Conservation (phyloP, 2,888 invertebrate species). For the Pheosia gnoma region DNA sequence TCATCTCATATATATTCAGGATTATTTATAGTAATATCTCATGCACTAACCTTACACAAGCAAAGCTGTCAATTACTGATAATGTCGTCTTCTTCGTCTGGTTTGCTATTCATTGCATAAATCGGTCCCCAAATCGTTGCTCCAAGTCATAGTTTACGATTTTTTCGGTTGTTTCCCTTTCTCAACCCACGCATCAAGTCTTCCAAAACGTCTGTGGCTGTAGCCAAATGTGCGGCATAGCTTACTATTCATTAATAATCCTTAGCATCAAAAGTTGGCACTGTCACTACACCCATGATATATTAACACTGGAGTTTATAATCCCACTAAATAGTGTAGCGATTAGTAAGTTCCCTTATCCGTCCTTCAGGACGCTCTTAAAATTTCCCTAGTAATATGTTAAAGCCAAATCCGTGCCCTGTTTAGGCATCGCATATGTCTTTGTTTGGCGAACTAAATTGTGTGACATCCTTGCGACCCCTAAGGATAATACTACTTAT, state of each 20-base stretch:
- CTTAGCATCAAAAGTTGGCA: constrained; percentile 4
- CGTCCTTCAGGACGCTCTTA: background rate
- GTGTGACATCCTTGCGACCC: background rate
- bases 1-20: too few relatives aligned
- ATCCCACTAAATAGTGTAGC: background rate
- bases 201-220: background rate
- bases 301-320: background rate
- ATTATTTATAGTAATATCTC: too few relatives aligned
- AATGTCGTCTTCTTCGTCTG: too few relatives aligned
- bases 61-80: too few relatives aligned
- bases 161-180: background rate
- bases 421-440: background rate
- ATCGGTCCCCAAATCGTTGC: background rate
- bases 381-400: background rate
- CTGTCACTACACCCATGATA: background rate
- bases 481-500: background rate
- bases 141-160: background rate
- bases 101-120: background rate
- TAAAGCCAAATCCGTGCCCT: background rate
- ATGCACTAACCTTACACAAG: too few relatives aligned
- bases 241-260: constrained; percentile 3
- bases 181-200: background rate
- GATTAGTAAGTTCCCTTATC: background rate
- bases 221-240: background rate
- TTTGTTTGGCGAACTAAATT: background rate